phyloP scores from a whole-genome alignment of 2,113 vertebrate species.

The Podilymbus podiceps region DNA sequence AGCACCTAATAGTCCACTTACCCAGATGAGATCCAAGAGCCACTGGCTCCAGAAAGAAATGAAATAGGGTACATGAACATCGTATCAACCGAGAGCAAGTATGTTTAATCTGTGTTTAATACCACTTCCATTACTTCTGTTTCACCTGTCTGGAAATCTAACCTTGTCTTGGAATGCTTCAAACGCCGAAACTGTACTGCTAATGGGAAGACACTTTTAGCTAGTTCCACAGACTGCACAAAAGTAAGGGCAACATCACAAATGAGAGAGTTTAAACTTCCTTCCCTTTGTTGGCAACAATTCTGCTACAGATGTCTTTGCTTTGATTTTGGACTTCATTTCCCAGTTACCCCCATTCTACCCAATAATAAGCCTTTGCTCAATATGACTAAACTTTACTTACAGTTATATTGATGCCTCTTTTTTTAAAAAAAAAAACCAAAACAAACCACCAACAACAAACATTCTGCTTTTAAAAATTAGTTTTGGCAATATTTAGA shows the following conservation, averaged over 20 bases:
- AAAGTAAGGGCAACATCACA: not conserved
- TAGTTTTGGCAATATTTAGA: not conserved
- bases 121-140: not conserved
- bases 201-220: not conserved
- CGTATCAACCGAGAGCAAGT: constrained; percentile 72
- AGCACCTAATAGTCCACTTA: constrained; percentile 38
- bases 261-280: not conserved
- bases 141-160: not conserved
- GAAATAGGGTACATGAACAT: constrained; percentile 60
- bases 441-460: no score
- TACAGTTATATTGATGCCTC: not conserved
- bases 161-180: not conserved
- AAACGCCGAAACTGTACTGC: not conserved
- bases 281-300: not conserved
- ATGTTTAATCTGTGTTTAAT: constrained; percentile 16
- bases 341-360: not conserved
- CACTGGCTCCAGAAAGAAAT: constrained; percentile 72
- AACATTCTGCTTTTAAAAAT: not conserved
- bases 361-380: not conserved
- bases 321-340: not conserved
- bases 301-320: not conserved
- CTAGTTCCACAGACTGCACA: not conserved
- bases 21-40: constrained; percentile 69
- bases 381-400: not conserved
- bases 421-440: not conserved